Evolutionary conservation across 2,888 invertebrate species (phyloP), one percentile per base, ranked within the genome.

Genomic region (Nephrotoma appendiculata): DNA sequence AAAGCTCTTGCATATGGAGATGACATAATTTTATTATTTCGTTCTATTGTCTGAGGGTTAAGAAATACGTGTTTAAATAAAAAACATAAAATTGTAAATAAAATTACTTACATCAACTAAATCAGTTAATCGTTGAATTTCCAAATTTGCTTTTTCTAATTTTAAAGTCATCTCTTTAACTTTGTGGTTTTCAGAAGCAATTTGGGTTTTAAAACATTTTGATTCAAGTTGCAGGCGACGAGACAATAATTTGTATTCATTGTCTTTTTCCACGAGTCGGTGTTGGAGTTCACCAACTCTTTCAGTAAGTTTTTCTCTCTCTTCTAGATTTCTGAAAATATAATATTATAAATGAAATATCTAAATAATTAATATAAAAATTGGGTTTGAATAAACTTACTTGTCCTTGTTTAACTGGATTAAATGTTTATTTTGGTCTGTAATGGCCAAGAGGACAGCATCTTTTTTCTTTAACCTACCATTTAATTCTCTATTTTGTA

Each of bases 141-240:
- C 91, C 0, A 89, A 87, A 4, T 90, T 89, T 6, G 90, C 89
- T 86, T 90, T 92, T 87, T 94, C 93, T 84, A 96, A 91, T 88
- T 95, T 94, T 83, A 93, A 93, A 88, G 95, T 93, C 1, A 95
- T 93, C 89, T 95, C 95, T 88, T 94, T 96, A 88, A 95, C 94
- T 88, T 95, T 96, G 86, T 92, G 92, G 86, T 95, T 93, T 90
- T 96, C 96, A 0, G 91, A 90, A 88, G 94, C 94, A 15, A 96
- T 90, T 89, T 96, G 95, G 88, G 95, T 95, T 87, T 93, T 95
- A 88, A 94, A 94, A 90, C 94, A 95, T 92, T 96, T 97, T 2
- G 93, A 93, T 90, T 96, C 96, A 48, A 97, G 91, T 87, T 94
- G 93, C 12, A 96, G 91, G 89, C 95, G 95, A 83, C 96, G 93